Conservation (phyloP, 2,113 vertebrate genomes). For the Bagarius yarrelli region DNA sequence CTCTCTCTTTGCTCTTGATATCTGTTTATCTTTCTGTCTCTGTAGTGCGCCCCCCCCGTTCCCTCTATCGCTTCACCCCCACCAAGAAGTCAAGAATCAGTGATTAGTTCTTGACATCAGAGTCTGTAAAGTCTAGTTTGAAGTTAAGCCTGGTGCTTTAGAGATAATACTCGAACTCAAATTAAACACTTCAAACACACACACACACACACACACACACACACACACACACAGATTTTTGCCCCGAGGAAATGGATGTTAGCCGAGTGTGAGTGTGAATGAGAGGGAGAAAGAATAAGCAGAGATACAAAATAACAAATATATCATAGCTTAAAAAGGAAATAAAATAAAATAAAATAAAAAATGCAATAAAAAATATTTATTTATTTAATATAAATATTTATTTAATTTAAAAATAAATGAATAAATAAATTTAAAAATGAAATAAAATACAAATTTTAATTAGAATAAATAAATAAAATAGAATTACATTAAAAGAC, state of each 20-base stretch:
- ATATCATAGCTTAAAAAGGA: no score
- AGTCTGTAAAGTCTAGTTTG: neutral
- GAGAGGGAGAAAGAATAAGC: neutral
- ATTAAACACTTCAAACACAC: neutral
- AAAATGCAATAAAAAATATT: neutral
- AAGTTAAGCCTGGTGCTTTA: conserved; percentile 1
- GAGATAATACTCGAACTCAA: conserved; percentile 20
- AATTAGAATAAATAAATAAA: neutral
- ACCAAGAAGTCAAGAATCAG: neutral
- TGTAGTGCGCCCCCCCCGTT: no score
- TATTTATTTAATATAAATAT: no score
- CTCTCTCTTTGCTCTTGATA: neutral
- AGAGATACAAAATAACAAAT: neutral
- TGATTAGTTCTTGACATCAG: neutral
- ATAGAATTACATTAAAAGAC: neutral
- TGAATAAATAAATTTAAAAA: neutral
- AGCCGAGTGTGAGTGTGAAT: neutral
- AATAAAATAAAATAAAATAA: neutral
- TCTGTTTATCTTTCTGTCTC: neutral
- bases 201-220: neutral
- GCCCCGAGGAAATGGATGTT: neutral
- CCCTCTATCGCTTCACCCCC: no score
- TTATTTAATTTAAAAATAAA: no score
- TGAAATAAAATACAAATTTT: neutral
- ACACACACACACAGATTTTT: neutral